phyloP scores from a whole-genome alignment of 2,797 vertebrate genomes.

The Argyrosomus regius region DNA sequence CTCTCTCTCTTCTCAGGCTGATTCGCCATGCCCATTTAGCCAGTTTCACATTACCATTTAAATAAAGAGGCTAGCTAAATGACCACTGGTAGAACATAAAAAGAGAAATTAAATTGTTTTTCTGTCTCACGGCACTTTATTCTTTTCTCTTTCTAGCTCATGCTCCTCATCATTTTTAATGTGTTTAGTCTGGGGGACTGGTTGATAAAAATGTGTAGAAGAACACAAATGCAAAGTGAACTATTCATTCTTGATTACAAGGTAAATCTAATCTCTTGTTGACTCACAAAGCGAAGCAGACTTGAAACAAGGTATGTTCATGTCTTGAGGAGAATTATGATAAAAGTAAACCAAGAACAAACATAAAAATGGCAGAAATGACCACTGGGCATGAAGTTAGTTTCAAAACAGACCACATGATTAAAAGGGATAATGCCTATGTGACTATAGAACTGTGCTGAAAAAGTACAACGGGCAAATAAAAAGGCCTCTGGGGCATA shows the following conservation, averaged over 20 bases:
- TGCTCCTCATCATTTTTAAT: constrained; percentile 68
- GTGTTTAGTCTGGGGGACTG: constrained; percentile 63
- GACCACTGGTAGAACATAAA: constrained; percentile 78
- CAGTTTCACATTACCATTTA: constrained; percentile 80
- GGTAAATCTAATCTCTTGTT: constrained; percentile 74
- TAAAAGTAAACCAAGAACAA: constrained; percentile 59
- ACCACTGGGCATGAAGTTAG: constrained; percentile 45
- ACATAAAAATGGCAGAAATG: constrained; percentile 39
- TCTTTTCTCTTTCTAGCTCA: constrained; percentile 61
- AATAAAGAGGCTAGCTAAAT: constrained; percentile 82
- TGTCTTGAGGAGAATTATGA: constrained; percentile 60
- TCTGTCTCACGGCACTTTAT: constrained; percentile 69
- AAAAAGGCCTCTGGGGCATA: neutral
- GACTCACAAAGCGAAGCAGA: constrained; percentile 63
- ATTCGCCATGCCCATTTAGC: constrained; percentile 78
- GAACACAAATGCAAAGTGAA: constrained; percentile 65
- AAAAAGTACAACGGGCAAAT: constrained; percentile 16
- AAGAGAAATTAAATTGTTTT: constrained; percentile 78
- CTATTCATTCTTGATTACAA: constrained; percentile 79
- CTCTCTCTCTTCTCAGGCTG: constrained; percentile 64
- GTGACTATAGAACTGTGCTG: constrained; percentile 9
- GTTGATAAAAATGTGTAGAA: constrained; percentile 62
- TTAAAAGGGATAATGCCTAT: constrained; percentile 46
- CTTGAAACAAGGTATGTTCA: constrained; percentile 70
- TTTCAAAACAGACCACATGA: constrained; percentile 41